A percentile compares a stretch with the other conserved stretches of the same genome.
phyloP scores from a whole-genome alignment of 1,140 invertebrate genomes.

The Drosophila malerkotliana region DNA sequence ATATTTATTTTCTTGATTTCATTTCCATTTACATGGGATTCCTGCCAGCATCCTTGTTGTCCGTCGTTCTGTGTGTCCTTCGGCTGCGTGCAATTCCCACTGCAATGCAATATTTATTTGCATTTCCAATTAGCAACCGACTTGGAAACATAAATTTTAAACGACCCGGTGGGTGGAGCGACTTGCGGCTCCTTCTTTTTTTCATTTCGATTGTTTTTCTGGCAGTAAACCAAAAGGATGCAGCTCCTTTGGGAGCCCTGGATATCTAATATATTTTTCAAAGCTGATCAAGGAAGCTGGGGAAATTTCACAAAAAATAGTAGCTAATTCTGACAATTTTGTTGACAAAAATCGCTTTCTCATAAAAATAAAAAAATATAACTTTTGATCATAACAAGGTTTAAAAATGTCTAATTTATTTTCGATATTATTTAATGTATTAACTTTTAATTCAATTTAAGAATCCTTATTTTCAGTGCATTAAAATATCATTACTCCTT shows the following conservation, averaged over 20 bases:
- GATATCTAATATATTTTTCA: no score
- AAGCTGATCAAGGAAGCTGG: no score
- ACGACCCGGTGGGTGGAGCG: conserved; percentile 8
- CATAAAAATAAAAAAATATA: no score
- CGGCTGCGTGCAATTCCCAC: conserved; percentile 4
- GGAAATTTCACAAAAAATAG: no score
- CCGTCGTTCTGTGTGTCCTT: conserved; percentile 6
- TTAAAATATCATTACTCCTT: neutral
- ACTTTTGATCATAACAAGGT: no score
- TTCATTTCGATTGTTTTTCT: neutral
- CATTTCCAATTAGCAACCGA: conserved; percentile 64
- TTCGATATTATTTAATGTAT: no score
- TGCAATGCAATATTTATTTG: conserved; percentile 57
- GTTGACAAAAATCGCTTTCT: no score
- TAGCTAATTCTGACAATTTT: no score
- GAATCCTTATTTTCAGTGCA: neutral
- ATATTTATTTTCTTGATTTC: conserved; percentile 31
- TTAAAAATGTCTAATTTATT: no score
- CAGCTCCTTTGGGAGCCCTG: neutral
- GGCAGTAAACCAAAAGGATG: neutral
- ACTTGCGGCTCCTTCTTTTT: neutral
- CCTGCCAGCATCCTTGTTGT: neutral
- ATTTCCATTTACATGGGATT: conserved; percentile 11
- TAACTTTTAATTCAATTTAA: no score
- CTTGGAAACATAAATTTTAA: conserved; percentile 51